Evolutionary conservation across 2,797 vertebrate genomes (phyloP), one percentile per base, ranked within the genome.

Genomic region (Molossus molossus): DNA sequence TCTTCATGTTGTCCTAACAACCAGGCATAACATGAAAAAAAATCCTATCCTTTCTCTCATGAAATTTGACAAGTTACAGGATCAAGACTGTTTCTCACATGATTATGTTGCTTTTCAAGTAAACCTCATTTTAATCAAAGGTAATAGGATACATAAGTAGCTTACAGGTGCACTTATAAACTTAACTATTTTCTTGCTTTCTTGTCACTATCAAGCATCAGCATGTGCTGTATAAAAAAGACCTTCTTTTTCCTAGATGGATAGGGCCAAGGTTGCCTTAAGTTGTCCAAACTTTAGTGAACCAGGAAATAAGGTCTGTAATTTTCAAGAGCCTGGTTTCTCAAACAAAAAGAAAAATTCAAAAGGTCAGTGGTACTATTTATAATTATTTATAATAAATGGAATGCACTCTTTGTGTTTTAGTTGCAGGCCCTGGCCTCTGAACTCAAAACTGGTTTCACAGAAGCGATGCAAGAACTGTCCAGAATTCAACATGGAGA

Each of bases 351-450:
- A 90, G 29, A 82, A 86, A 95, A 64, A 45, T 21, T 73, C 86
- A 29, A 91, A 62, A 90, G 94, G 75, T n/a, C 95, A 91, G 2
- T 48, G n/a, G 23, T 21, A 10, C 9, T 48, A 50, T 50, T 79
- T 73, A 12, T 21, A 60, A 64, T 84, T 87, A 83, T 15, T 96
- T 40, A 45, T 5, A 97, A 45, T n/a, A 95, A 86, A 60, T 14
- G 53, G 40, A 91, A 95, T 90, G 96, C 62, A 97, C 92, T 90
- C 70, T 96, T 90, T 12, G 55, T 91, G 94, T 40, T 98, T 96
- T 97, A 99, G 99, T 99, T 99, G 98, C 99, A 99, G 99, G 99
- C 99, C 91, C 98, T 99, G 97, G 99, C 99, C 98, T 99, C 98
- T 27, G 99, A 99, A 98, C 98, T 99, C 97, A 99, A 99, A 89